Evolutionary conservation across 1,140 invertebrate genomes (phyloP).

Genomic region (Caenorhabditis tropicalis): DNA sequence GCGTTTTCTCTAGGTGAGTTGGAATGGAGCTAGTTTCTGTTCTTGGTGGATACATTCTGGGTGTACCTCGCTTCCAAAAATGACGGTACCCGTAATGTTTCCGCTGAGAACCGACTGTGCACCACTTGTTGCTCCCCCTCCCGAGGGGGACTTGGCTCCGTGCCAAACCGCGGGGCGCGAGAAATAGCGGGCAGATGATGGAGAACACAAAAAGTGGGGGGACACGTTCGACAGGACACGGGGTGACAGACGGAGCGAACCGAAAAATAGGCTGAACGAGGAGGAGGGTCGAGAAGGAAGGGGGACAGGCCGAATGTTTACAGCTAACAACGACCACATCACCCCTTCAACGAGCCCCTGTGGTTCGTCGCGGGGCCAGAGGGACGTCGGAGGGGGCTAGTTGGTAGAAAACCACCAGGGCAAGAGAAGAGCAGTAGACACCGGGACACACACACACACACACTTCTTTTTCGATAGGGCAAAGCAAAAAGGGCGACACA

Average conservation of each 20-base stretch:
- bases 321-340: slow-evolving; percentile 26
- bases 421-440: slow-evolving; percentile 3
- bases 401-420: not conserved
- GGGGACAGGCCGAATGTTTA: not conserved
- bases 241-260: not conserved
- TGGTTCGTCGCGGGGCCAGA: no score
- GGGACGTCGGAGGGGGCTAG: not conserved
- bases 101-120: slow-evolving; percentile 14
- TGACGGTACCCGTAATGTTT: slow-evolving; percentile 36
- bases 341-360: not conserved
- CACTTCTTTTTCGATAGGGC: slow-evolving; percentile 1
- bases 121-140: not conserved
- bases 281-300: not conserved
- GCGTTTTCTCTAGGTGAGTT: not conserved
- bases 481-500: slow-evolving; percentile 1
- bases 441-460: not conserved
- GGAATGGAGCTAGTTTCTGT: slow-evolving; percentile 23
- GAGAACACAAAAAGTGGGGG: no score
- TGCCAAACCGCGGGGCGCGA: not conserved
- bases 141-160: not conserved
- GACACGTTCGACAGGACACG: no score
- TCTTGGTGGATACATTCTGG: not conserved
- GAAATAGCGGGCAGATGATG: no score
- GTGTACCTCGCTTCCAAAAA: not conserved
- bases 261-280: not conserved